Base-by-base conservation (phyloP, 2,888 invertebrate species). In the Cactoblastis cactorum region DNA sequence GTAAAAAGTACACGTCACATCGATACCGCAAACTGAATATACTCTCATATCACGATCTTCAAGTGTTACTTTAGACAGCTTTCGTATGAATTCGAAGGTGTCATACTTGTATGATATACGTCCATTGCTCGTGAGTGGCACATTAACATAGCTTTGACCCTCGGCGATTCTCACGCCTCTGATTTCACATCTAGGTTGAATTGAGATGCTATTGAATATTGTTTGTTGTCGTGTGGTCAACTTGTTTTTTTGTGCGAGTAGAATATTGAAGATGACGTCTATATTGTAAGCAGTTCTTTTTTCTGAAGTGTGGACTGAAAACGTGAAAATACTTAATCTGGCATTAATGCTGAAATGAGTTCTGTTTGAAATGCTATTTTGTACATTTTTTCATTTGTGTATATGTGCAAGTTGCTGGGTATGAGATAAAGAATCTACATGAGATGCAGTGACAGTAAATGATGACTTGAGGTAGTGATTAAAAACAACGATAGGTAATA, bases 121-220 rank as follows among this genome's bases (percentile, higher is more conserved):
- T 55, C 55, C 56, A 43, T 52, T 38, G 56, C 57, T 70, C 77
- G 75, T 77, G 77, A 71, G 65, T 61, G 49, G 58, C 64, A 61
- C 68, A 70, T 78, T 71, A 74, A 63, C 62, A 60, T 60, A 57
- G 54, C 57, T 60, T 52, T 67, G 71, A 71, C 73, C 71, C 57
- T 62, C 54, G 59, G 68, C 64, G 51, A 59, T 71, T 78, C 79
- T 69, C 78, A 78, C 77, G 74, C 65, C 60, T 63, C 66, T 59
- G 60, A 58, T 62, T 69, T 67, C 59, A 54, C 67, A 71, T 73
- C 69, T 72, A 59, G 67, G 63, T 69, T 67, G 59, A 59, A 17
- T 39, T 28, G 41, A 41, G 47, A 37, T 37, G 37, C 37, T 24
- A 24, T 28, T 32, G 39, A 49, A 19, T 52, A 49, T 51, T 43